Evolutionary conservation across 1,140 invertebrate genomes (phyloP).

Genomic region (Drosophila repleta): DNA sequence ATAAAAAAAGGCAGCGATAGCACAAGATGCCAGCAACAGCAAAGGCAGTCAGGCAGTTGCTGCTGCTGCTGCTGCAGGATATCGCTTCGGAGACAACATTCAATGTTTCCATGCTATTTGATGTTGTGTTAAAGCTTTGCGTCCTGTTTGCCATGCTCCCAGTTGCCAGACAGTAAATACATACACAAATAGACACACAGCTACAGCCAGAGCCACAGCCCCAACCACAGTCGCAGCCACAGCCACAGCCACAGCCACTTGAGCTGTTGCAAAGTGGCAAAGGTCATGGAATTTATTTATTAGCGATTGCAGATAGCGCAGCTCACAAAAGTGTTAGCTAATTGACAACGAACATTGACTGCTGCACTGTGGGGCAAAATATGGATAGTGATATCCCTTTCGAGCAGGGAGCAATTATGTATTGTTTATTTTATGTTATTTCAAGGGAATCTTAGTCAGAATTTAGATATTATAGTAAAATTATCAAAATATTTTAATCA

Average conservation of each 20-base stretch:
- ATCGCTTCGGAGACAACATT: slow-evolving; percentile 29
- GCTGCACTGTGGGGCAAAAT: background rate
- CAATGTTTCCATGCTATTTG: slow-evolving; percentile 43
- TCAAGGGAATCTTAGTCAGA: too few relatives aligned
- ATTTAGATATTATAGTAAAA: too few relatives aligned
- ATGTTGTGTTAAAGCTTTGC: slow-evolving; percentile 46
- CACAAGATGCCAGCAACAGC: slow-evolving; percentile 23
- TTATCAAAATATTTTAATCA: too few relatives aligned
- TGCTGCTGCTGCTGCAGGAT: slow-evolving; percentile 38
- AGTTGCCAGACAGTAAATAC: slow-evolving; percentile 6
- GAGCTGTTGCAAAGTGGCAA: slow-evolving; percentile 36
- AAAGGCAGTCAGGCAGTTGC: slow-evolving; percentile 30
- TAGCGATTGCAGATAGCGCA: slow-evolving; percentile 65
- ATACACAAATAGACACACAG: background rate
- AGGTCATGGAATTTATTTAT: slow-evolving; percentile 76
- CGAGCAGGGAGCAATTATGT: too few relatives aligned
- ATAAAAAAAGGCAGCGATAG: slow-evolving; percentile 48
- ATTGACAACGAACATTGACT: slow-evolving; percentile 48
- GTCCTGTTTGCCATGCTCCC: slow-evolving; percentile 21
- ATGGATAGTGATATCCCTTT: background rate
- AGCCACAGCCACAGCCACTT: slow-evolving; percentile 7
- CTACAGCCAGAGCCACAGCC: slow-evolving; percentile 2
- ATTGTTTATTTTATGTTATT: too few relatives aligned
- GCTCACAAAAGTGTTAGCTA: slow-evolving; percentile 70
- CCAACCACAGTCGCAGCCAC: background rate